Base-by-base conservation (phyloP, 2,113 vertebrate genomes). In the Noturus placidus region DNA sequence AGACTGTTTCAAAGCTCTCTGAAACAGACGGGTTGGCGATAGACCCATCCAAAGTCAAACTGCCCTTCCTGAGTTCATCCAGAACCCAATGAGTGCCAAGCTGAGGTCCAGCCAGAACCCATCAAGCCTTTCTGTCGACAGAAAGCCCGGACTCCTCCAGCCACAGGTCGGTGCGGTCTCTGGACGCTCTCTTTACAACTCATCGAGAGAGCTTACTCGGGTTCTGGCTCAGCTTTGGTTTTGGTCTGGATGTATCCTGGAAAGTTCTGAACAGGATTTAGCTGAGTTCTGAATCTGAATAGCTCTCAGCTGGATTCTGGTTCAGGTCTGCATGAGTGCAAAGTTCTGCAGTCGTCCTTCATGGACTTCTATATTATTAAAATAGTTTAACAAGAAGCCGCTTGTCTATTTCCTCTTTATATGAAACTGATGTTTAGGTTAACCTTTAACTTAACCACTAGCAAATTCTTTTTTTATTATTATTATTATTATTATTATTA, bases 1-100 rank as follows among this genome's bases (percentile, higher is more conserved):
- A 38, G 69, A 70, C 33, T 69, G 8, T 35, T 70, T 38, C 15
- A 70, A 5, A 27, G 72, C 72, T 76, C 11, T 76, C 20, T 76
- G 72, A 46, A 67, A 13, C 72, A 46, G 38, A 76, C 25, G 72
- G 72, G 72, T 13, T 46, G 38, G 38, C 46, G 38, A 46, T 13
- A 13, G 38, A 76, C 38, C 4, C 19, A 42, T 46, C 72, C 72
- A 46, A 76, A 76, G 72, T 76, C 72, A 76, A 76, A 27, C 22
- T 76, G 9, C 38, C 20, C 72, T 25, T 76, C 72, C 72, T 13
- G 38, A 76, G 19, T 46, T 46, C 72, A 76, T 76, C 72, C 72
- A 76, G 72, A 76, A 76, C 72, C 72, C 72, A 76, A 13, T 13
- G 72, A 46, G 72, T 25, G 38, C 72, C 72, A 76, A 46, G 22